Evolutionary conservation across 2,113 vertebrate species (phyloP).

Genomic region (Hemicordylus capensis): DNA sequence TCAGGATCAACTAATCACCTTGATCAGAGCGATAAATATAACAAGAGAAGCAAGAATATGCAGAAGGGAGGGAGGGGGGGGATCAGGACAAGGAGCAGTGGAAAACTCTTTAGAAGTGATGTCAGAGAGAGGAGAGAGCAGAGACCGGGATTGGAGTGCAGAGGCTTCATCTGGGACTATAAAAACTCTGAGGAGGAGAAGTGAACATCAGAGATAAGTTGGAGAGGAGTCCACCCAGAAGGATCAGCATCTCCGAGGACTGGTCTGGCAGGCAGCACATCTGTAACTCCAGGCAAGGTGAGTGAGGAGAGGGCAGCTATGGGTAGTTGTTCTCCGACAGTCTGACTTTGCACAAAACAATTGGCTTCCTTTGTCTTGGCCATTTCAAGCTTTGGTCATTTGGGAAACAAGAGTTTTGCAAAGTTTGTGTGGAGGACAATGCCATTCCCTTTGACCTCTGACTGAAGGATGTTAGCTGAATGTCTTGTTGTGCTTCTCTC

Average conservation of each 20-base stretch:
- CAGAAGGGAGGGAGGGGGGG: conserved; percentile 54
- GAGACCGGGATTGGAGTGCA: conserved; percentile 76
- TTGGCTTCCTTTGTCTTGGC: conserved; percentile 31
- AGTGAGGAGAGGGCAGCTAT: conserved; percentile 33
- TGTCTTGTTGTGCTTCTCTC: background rate
- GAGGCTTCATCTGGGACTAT: conserved; percentile 59
- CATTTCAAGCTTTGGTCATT: background rate
- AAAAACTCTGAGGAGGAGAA: conserved; percentile 65
- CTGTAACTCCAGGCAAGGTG: conserved; percentile 73
- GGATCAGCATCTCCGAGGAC: conserved; percentile 19
- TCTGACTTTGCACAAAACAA: conserved; percentile 29
- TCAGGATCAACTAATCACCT: conserved; percentile 47
- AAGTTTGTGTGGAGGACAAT: background rate
- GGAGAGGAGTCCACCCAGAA: conserved; percentile 39
- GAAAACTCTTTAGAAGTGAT: conserved; percentile 85
- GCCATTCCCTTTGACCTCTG: too few species aligned
- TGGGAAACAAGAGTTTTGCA: background rate
- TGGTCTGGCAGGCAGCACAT: conserved; percentile 51
- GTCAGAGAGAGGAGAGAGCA: conserved; percentile 82
- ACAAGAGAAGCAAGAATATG: conserved; percentile 36
- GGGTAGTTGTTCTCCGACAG: background rate
- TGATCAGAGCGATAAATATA: conserved; percentile 59
- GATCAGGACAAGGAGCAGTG: conserved; percentile 77
- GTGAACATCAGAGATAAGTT: conserved; percentile 56
- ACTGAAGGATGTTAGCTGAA: background rate